Evolutionary conservation across 2,888 invertebrate species (phyloP), one percentile per base, ranked within the genome.

Genomic region (Cynaeus angustus): DNA sequence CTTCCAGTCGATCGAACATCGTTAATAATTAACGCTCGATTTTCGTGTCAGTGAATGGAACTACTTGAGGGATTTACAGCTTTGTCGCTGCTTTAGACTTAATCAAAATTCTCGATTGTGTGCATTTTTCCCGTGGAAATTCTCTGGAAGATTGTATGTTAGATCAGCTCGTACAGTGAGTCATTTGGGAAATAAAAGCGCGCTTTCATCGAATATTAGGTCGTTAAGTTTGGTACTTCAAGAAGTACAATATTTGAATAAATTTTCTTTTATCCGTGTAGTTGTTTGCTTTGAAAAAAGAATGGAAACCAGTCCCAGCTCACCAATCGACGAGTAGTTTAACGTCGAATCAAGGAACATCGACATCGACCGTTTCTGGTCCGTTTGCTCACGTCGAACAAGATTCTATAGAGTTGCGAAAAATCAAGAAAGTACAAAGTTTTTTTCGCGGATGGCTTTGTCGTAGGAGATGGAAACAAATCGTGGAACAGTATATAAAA

Each of bases 381-480:
- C 78, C 79, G 9, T 78, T 77, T 67, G 71, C 74, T 56, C 75
- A 77, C 45, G 65, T 82, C 38, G 81, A 82, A 79, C 86, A 88
- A 75, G 91, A 92, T 73, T 90, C 90, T 0, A 87, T 88, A n/a
- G 96, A 96, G 81, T 88, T 97, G 70, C 88, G 90, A 73, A 96
- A 96, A 86, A 96, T 97, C 75, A 96, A 96, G 85, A 93, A 93
- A 86, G 92, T 92, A 12, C 92, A 97, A 87, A 96, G 96, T 82
- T 96, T 97, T 86, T 96, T 97, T 86, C 89, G 96, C 4, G 97
- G 97, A 8, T 97, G 97, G 97, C 85, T 97, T 64, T 97, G 96
- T 83, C 89, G 97, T 8, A 88, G 96, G 6, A 88, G 96, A 43
- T 97, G 97, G 97, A 97, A 97, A 84, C 96, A 96, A 84, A 97